Evolutionary conservation across 2,797 vertebrate species (phyloP), one percentile per base, ranked within the genome.

Genomic region (Diceros bicornis): DNA sequence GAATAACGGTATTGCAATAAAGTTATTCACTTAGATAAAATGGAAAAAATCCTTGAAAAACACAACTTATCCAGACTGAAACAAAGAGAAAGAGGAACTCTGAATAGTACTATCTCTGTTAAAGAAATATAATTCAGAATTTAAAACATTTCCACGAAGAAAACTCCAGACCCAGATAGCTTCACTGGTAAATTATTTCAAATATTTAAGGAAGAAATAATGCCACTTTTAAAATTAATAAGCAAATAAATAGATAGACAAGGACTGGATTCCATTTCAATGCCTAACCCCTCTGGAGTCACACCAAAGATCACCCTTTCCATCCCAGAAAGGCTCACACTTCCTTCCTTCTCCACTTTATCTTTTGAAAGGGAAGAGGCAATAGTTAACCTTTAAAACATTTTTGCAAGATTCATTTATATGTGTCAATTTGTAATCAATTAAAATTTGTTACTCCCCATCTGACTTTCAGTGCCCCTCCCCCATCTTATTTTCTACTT

Each of bases 91-190:
- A 92, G 2, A 61, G 37, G 32, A 86, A 78, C 37, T 81, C 5
- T 81, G 37, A 68, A 50, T 2, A 91, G 29, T 59, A 86, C 12
- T 44, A 6, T 62, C 27, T 84, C 29, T 29, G 50, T 66, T 89
- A 34, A 92, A 83, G 50, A 95, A 92, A 89, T 34, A 21, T 9
- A 82, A 66, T 61, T 86, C 6, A 34, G 34, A 91, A 84, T 34
- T 34, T 89, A 34, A 95, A 92, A 79, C 25, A 44, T 75, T 75
- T 94, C 52, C 66, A 94, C 81, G 62, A 96, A 89, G 85, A 78
- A 95, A 92, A 94, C 16, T 78, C 34, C 21, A 77, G 27, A 79
- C 32, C n/a, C n/a, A 90, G n/a, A 47, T 9, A 74, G 52, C 82
- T 84, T 79, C 34, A 20, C 41, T 62, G 44, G 17, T 23, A 25